phyloP scores from a whole-genome alignment of 2,888 invertebrate species.

The Eulithis prunata region DNA sequence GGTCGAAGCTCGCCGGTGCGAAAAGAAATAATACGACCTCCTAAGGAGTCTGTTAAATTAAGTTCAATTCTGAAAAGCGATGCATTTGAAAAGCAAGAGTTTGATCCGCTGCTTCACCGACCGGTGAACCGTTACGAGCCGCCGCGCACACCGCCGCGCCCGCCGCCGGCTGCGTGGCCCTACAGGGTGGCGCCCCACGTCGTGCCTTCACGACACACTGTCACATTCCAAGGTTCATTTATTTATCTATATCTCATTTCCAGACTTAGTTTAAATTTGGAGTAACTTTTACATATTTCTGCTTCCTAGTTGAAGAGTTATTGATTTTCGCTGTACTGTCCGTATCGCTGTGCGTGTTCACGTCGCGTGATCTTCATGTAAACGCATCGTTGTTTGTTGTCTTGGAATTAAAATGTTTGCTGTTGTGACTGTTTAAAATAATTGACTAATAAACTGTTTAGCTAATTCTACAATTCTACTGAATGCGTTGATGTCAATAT shows the following conservation, averaged over 20 bases:
- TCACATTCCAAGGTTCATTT: constrained; percentile 89
- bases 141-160: constrained; percentile 82
- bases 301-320: constrained; percentile 58
- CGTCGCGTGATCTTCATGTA: constrained; percentile 53
- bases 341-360: constrained; percentile 52
- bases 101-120: constrained; percentile 90
- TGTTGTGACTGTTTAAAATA: constrained; percentile 36
- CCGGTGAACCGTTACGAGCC: constrained; percentile 92
- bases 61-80: constrained; percentile 78
- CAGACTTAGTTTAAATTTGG: constrained; percentile 70
- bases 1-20: constrained; percentile 70
- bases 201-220: constrained; percentile 86
- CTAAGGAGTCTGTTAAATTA: constrained; percentile 74
- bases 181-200: constrained; percentile 73
- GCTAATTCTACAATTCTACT: constrained; percentile 19
- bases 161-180: constrained; percentile 77
- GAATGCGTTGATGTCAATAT: constrained; percentile 15
- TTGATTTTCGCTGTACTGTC: constrained; percentile 62
- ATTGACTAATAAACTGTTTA: constrained; percentile 26
- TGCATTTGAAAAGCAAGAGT: constrained; percentile 86
- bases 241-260: constrained; percentile 46
- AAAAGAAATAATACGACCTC: constrained; percentile 69
- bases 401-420: constrained; percentile 40
- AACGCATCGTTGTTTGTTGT: constrained; percentile 42
- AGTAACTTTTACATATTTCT: constrained; percentile 57